These are phyloP conservation scores for Isichthys henryi DNA, from an alignment of 2,113 vertebrate species.

Conservation along the genomic window DNA sequence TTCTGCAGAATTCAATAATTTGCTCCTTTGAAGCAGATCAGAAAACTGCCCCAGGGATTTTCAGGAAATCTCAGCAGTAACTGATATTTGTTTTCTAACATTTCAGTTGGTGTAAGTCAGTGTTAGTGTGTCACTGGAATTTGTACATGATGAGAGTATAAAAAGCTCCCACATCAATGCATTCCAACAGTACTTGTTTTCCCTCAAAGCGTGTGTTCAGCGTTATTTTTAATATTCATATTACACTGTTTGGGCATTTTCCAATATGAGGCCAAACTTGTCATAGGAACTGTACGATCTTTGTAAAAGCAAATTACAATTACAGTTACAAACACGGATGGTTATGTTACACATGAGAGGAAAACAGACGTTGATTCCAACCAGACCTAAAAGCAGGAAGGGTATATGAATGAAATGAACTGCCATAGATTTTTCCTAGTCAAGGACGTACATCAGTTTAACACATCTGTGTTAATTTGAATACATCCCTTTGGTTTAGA, in stretches of 20 bases:
- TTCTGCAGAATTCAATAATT: too few relatives aligned
- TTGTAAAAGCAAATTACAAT: neutral
- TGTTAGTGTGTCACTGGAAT: neutral
- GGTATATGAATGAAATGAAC: neutral
- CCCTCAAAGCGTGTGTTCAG: neutral
- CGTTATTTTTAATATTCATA: neutral
- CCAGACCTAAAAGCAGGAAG: neutral
- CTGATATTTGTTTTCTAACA: neutral
- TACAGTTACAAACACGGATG: too few relatives aligned
- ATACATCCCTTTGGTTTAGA: neutral
- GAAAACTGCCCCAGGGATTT: neutral
- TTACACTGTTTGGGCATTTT: neutral
- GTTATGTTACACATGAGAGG: neutral
- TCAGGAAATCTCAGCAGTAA: neutral
- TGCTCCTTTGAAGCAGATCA: too few relatives aligned
- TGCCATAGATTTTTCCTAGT: neutral
- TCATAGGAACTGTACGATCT: neutral
- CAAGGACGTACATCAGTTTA: neutral
- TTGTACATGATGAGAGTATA: neutral
- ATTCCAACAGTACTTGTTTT: neutral
- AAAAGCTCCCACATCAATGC: neutral
- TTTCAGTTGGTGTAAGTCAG: neutral
- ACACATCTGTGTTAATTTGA: neutral
- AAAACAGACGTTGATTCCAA: neutral
- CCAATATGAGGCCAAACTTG: neutral